phyloP scores from a whole-genome alignment of 2,113 vertebrate species.

The Zosterops borbonicus region DNA sequence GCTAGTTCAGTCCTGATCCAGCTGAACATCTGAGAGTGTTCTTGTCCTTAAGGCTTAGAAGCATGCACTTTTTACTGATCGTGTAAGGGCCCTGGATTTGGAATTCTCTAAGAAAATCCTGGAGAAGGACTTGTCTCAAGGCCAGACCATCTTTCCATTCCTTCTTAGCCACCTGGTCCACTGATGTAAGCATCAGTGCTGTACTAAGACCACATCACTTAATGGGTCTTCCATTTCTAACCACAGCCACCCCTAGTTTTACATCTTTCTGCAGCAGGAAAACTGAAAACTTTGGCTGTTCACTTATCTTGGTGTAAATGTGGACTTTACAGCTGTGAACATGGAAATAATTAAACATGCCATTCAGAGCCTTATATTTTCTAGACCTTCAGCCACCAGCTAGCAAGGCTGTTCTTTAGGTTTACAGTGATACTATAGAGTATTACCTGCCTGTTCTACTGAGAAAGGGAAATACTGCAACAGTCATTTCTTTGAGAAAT shows the following conservation, averaged over 20 bases:
- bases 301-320: not conserved
- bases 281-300: not conserved
- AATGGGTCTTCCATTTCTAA: not conserved
- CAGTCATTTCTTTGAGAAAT: not conserved
- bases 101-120: not conserved
- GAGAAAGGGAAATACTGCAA: not conserved
- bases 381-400: not conserved
- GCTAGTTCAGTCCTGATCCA: not conserved
- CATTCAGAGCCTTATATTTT: not conserved
- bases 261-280: not conserved
- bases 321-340: not conserved
- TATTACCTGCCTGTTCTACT: not conserved
- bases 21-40: not conserved
- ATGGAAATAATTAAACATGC: not conserved
- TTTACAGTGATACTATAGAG: not conserved
- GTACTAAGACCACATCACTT: not conserved
- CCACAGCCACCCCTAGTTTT: not conserved
- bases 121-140: not conserved
- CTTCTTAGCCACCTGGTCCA: not conserved
- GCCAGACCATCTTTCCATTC: not conserved
- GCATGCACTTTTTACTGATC: not conserved
- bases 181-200: not conserved
- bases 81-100: not conserved
- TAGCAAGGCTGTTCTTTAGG: not conserved
- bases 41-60: not conserved